Conservation (phyloP, 1,140 invertebrate genomes). For the Formica selysi region DNA sequence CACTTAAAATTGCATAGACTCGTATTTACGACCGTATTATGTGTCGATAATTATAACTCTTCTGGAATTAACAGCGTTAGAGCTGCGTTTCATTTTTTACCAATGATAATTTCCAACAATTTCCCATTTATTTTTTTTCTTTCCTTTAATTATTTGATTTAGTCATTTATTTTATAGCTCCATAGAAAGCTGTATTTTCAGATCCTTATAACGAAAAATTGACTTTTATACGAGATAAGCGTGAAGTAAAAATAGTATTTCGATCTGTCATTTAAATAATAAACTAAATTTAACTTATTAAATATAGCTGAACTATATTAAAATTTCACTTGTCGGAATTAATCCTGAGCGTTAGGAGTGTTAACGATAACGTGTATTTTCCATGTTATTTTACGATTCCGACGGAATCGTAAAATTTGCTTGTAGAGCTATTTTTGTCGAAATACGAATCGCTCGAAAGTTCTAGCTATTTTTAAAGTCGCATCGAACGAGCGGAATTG, state of each 20-base stretch:
- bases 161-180: background rate
- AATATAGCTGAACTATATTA: background rate
- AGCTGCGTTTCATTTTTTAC: background rate
- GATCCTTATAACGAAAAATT: background rate
- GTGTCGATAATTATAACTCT: conserved; percentile 23
- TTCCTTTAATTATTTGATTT: background rate
- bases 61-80: background rate
- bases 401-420: conserved; percentile 50
- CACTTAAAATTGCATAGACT: background rate
- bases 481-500: background rate
- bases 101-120: background rate
- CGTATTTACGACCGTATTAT: background rate
- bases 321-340: background rate
- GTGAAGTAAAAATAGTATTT: background rate
- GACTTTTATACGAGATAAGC: background rate
- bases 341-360: background rate
- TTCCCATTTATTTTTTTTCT: background rate
- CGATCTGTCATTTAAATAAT: background rate
- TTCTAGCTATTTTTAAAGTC: conserved; percentile 32
- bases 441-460: conserved; percentile 52
- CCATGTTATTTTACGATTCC: conserved; percentile 36
- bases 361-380: conserved; percentile 7
- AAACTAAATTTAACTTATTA: background rate
- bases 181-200: background rate
- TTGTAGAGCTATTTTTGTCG: conserved; percentile 53